Percentiles rank a stretch among this genome's conserved stretches.
Conservation (phyloP, 2,888 invertebrate species). For the Epinotia demarniana region DNA sequence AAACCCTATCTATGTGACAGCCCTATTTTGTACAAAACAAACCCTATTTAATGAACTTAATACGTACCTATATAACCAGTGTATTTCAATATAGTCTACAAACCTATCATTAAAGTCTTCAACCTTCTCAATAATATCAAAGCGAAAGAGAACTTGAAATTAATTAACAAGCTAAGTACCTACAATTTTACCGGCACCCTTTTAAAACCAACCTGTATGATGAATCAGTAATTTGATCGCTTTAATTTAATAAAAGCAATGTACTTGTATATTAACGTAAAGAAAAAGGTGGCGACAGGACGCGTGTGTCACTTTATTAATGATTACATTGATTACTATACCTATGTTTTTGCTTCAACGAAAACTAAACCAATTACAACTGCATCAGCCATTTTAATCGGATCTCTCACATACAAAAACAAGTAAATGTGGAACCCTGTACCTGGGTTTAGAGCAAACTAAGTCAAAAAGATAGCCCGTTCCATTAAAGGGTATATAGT, state of each 20-base stretch:
- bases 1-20: too few relatives aligned
- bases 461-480: not conserved
- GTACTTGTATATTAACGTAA: not conserved
- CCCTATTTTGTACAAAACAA: too few relatives aligned
- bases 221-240: constrained; percentile 7
- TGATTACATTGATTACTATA: constrained; percentile 58
- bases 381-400: constrained; percentile 19
- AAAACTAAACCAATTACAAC: constrained; percentile 44
- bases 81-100: not conserved
- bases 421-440: not conserved
- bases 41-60: too few relatives aligned
- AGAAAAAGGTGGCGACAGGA: constrained; percentile 49
- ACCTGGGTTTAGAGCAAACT: not conserved
- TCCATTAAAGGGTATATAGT: not conserved
- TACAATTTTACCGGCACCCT: not conserved
- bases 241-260: constrained; percentile 25
- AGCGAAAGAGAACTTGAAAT: constrained; percentile 10
- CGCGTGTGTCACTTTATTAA: constrained; percentile 58
- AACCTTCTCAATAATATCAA: constrained; percentile 5
- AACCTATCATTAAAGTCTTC: constrained; percentile 8
- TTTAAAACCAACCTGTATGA: constrained; percentile 10
- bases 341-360: constrained; percentile 61
- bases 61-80: not conserved
- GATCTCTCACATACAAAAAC: not conserved
- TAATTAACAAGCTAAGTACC: constrained; percentile 15